Evolutionary conservation across 2,113 vertebrate genomes (phyloP).

Genomic region (Macheiramphus alcinus): DNA sequence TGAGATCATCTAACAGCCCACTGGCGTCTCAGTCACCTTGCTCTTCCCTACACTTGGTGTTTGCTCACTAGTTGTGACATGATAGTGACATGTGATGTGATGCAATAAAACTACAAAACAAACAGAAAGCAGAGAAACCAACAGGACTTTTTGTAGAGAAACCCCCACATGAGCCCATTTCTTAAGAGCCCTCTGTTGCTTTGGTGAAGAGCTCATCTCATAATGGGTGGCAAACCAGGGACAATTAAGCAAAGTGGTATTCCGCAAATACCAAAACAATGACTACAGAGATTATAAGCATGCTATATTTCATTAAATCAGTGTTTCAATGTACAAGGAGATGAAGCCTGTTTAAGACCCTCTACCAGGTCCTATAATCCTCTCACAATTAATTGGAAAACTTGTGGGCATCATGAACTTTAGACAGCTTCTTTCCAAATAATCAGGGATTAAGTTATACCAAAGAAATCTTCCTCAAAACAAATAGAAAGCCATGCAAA

Average conservation of each 20-base stretch:
- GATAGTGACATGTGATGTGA: neutral
- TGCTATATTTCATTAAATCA: neutral
- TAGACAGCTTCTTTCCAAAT: neutral
- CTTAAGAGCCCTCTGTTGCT: neutral
- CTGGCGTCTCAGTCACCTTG: neutral
- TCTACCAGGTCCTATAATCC: neutral
- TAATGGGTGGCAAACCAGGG: neutral
- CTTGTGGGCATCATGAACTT: neutral
- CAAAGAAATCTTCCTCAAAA: constrained; percentile 35
- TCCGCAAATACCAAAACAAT: neutral
- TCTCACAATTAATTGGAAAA: constrained; percentile 20
- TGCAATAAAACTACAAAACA: neutral
- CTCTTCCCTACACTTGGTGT: neutral
- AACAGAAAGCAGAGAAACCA: neutral
- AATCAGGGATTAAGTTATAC: neutral
- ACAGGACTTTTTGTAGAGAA: neutral
- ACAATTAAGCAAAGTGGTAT: neutral
- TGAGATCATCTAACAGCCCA: neutral
- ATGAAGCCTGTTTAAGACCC: neutral
- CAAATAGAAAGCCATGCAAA: constrained; percentile 14
- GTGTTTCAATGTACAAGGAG: neutral
- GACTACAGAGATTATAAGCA: neutral
- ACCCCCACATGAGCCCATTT: fast-evolving
- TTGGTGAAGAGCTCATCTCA: neutral
- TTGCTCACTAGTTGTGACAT: neutral